A percentile compares a stretch with the other conserved stretches of the same genome.
These are phyloP conservation scores for Coracias cyanogaster DNA, from an alignment of 2,797 vertebrate genomes.

Conservation along the genomic window DNA sequence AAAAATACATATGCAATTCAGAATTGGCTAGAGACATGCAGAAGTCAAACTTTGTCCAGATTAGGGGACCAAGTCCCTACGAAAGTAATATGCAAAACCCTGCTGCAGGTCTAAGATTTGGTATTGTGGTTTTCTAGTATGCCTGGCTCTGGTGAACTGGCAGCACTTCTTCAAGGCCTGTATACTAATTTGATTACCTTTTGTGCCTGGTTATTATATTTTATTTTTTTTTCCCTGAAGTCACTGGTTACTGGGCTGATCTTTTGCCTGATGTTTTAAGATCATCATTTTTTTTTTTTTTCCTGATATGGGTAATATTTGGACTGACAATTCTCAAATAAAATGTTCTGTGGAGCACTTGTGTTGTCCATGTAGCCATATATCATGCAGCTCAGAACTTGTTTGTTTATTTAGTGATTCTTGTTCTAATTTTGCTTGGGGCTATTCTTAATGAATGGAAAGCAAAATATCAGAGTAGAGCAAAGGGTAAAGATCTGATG, in stretches of 20 bases:
- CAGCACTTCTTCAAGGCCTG: not conserved
- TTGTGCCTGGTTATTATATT: not conserved
- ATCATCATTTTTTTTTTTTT: not conserved
- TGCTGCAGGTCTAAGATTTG: not conserved
- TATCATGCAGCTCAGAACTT: slow-evolving; percentile 9
- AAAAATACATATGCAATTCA: not conserved
- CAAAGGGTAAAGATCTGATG: slow-evolving; percentile 71
- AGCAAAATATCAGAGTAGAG: slow-evolving; percentile 67
- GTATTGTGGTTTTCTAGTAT: not conserved
- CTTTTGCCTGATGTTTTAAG: not conserved
- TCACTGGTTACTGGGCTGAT: not conserved
- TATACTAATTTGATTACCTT: not conserved
- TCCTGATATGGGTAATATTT: not conserved
- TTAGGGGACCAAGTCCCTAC: not conserved
- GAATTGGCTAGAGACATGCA: not conserved
- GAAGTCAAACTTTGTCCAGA: not conserved
- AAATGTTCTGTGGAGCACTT: not conserved
- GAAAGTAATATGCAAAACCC: not conserved
- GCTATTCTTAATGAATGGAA: slow-evolving; percentile 74
- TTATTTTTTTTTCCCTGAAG: not conserved
- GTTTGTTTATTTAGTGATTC: slow-evolving; percentile 67
- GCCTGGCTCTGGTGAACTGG: not conserved
- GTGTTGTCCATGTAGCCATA: not conserved
- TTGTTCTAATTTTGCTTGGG: slow-evolving; percentile 64
- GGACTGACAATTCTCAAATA: not conserved